Base-by-base conservation (phyloP, 2,888 invertebrate genomes). In the Cryptus armator region DNA sequence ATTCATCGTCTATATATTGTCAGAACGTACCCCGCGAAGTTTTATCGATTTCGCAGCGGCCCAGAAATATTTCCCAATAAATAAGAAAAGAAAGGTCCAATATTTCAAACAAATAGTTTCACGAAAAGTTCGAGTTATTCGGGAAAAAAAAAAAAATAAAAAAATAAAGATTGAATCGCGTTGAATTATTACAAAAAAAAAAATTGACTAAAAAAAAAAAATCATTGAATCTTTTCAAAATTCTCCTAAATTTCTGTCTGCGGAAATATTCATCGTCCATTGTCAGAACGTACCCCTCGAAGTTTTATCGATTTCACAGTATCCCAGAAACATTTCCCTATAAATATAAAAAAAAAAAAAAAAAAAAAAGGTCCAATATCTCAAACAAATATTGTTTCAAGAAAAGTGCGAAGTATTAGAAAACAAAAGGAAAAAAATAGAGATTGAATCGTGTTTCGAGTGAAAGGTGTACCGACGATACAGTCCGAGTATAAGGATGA, bases 401-500 rank as follows among this genome's bases (percentile, higher is more conserved):
- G 24, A 62, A 62, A n/a, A 2, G 59, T 56, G 4, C 24, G 24
- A 32, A 14, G 29, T 62, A 32, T n/a, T 62, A 1, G 48, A 68
- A 44, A 67, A 24, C 24, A 24, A 24, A 24, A 62, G 37, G n/a
- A 9, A 37, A 32, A 53, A n/a, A 62, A 62, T 0, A 12, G 6
- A 10, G 32, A 32, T 62, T 24, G 46, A 16, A 48, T 29, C 14
- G 68, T 3, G 32, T 29, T 29, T 19, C 3, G 14, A 29, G 59
- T 29, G 46, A 29, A 46, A 62, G 32, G 46, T 32, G 32, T 32
- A 62, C 59, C 59, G 6, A 62, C 59, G 29, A 32, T 62, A 62
- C 29, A 32, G 59, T 7, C 10, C 12, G 48, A 29, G 29, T 29
- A 9, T 37, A 43, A 66, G 64, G 66, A 44, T 74, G 80, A 37